Evolutionary conservation across 2,888 invertebrate species (phyloP), one percentile per base, ranked within the genome.

Genomic region (Drosophila nr. perissopoda): DNA sequence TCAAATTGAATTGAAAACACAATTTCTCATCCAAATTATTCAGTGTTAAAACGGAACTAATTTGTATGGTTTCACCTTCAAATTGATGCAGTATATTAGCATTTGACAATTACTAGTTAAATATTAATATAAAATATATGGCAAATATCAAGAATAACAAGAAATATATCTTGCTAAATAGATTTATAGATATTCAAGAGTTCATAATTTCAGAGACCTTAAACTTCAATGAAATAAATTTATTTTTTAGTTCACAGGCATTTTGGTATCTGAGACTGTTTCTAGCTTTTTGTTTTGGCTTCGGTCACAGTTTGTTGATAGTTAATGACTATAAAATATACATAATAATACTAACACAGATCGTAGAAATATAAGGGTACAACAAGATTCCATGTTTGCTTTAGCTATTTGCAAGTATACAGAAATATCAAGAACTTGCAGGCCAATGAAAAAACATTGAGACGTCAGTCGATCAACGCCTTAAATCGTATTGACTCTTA

Each of bases 401-500:
- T 53, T 49, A 21, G 8, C 11, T 65, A 7, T 58, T 60, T 48
- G 29, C 25, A 42, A 45, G 51, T 53, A 45, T 8, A 27, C 42
- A 61, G 48, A 59, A 34, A 68, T 21, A 42, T 48, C 36, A 36
- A 65, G 60, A 76, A 62, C 60, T 67, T 65, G 54, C 65, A 45
- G 61, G 64, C 69, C 83, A 78, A 69, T 71, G 72, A 53, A 84
- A 78, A 54, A 77, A 53, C 90, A 86, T 88, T 86, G 90, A 86
- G 76, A 73, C 54, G 83, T 85, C 90, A 78, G 60, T 73, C 70
- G 74, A 69, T 72, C 65, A 67, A 71, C 71, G 72, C 69, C 78
- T 71, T 64, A 56, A 78, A 67, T 75, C 56, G 56, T 71, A 73
- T 82, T 83, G 88, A 85, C 82, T 85, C 52, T 59, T 62, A 67